These are phyloP conservation scores for Taenioides sp. DNA, from an alignment of 2,797 vertebrate genomes.

Conservation along the genomic window DNA sequence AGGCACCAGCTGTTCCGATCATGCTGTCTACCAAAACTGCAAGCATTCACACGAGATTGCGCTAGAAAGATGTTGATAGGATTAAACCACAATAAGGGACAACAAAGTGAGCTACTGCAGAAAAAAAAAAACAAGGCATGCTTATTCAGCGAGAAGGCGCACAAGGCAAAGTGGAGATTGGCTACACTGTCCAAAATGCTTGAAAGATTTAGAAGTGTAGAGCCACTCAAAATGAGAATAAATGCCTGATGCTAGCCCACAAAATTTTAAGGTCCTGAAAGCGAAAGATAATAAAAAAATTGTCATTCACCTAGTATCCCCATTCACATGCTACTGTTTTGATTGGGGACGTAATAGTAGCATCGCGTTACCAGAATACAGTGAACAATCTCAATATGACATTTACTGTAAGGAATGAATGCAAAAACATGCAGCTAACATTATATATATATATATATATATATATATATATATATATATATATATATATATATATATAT, in stretches of 20 bases:
- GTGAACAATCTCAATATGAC: constrained; percentile 10
- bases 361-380: constrained; percentile 13
- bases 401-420: constrained; percentile 29
- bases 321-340: constrained; percentile 57
- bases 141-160: constrained; percentile 50
- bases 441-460: neutral
- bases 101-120: constrained; percentile 30
- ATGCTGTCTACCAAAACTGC: constrained; percentile 26
- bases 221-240: neutral
- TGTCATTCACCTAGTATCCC: constrained; percentile 32
- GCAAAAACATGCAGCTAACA: constrained; percentile 22
- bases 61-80: constrained; percentile 7
- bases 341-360: constrained; percentile 29
- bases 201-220: neutral
- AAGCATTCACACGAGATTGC: constrained; percentile 6
- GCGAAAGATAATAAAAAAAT: constrained; percentile 49
- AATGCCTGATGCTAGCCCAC: neutral
- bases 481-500: constrained; percentile 9
- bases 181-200: constrained; percentile 6
- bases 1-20: constrained; percentile 33
- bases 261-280: neutral
- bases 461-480: constrained; percentile 10
- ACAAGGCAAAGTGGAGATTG: neutral
- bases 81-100: constrained; percentile 22
- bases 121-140: constrained; percentile 36